Conservation (phyloP, 2,113 vertebrate species). For the Hydropotes inermis region DNA sequence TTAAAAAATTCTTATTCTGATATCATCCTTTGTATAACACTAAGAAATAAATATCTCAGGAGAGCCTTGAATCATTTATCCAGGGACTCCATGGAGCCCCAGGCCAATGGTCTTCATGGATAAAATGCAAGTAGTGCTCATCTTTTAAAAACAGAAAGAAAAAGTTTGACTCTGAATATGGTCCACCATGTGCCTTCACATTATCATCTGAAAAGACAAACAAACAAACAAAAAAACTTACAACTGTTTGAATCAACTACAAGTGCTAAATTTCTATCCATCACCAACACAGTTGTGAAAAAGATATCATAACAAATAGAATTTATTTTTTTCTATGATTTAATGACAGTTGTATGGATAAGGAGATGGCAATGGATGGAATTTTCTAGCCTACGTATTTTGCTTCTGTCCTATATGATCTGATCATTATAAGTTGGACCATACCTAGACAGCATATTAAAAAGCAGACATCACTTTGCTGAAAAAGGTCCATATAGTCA, state of each 20-base stretch:
- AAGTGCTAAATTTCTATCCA: not conserved
- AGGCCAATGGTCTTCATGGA: not conserved
- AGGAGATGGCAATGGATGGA: not conserved
- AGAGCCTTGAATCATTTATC: not conserved
- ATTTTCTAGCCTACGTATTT: not conserved
- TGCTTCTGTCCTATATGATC: not conserved
- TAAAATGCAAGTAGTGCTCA: not conserved
- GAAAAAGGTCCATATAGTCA: not conserved
- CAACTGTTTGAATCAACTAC: not conserved
- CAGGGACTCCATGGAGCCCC: not conserved
- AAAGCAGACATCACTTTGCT: not conserved
- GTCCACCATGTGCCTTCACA: not conserved
- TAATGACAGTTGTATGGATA: not conserved
- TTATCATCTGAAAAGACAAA: not conserved
- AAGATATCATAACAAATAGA: not conserved
- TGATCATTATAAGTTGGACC: not conserved
- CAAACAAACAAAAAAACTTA: not conserved
- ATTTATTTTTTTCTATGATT: not conserved
- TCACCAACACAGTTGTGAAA: not conserved
- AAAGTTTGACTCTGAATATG: not conserved
- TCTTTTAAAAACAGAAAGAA: not conserved
- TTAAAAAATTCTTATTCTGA: not conserved
- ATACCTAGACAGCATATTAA: not conserved
- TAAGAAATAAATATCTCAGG: not conserved
- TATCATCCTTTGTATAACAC: not conserved